phyloP scores from a whole-genome alignment of 2,888 invertebrate species.

The Rhagonycha lutea region DNA sequence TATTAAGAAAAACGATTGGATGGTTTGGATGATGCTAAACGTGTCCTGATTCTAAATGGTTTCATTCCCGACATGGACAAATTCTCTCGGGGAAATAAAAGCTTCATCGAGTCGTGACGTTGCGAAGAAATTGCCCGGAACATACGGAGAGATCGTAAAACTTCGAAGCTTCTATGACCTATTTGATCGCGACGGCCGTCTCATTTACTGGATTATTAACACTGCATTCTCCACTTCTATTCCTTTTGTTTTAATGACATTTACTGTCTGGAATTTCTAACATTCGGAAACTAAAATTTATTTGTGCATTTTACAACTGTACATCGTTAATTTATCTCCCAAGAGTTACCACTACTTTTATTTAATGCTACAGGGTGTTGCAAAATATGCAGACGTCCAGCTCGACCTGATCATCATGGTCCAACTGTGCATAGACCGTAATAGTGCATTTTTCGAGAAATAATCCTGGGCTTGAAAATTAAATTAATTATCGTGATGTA shows the following conservation, averaged over 20 bases:
- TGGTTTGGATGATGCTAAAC: conserved; percentile 49
- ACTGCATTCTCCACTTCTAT: conserved; percentile 27
- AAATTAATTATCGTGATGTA: not conserved
- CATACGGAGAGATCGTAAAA: conserved; percentile 48
- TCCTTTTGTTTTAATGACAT: conserved; percentile 26
- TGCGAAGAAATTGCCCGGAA: conserved; percentile 52
- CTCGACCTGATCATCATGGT: not conserved
- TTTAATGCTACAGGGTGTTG: not conserved
- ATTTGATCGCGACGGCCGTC: conserved; percentile 45
- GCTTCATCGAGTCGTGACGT: conserved; percentile 52
- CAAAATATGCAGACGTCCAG: not conserved
- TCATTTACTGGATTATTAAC: conserved; percentile 53
- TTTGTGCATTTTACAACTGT: conserved; percentile 2
- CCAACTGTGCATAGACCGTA: no score
- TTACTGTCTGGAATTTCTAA: conserved; percentile 24
- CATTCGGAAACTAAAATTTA: conserved; percentile 19
- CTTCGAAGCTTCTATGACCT: conserved; percentile 47
- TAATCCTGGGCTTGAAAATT: not conserved
- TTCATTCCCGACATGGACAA: conserved; percentile 46
- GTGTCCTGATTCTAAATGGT: conserved; percentile 51
- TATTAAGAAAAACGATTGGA: conserved; percentile 29
- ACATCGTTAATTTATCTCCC: conserved; percentile 1
- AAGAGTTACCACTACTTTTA: not conserved
- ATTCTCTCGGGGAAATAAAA: conserved; percentile 55
- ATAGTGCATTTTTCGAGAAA: no score